Percentiles rank a stretch among this genome's conserved stretches.
Evolutionary conservation across 2,113 vertebrate genomes (phyloP).

Genomic region (Sebastes fasciatus): DNA sequence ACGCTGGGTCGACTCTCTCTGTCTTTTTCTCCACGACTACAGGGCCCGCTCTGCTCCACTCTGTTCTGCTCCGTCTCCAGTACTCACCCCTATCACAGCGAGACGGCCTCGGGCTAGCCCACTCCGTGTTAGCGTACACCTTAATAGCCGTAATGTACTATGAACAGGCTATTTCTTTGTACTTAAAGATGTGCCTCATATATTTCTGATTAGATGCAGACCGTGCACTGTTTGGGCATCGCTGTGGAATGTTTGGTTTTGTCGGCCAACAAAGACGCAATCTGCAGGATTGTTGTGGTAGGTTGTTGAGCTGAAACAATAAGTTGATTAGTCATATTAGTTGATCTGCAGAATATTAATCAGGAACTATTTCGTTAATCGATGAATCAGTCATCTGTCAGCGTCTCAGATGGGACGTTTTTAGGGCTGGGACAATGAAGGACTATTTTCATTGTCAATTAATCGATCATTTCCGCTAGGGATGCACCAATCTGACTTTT

Average conservation of each 20-base stretch:
- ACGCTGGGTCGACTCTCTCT: slow-evolving; percentile 80
- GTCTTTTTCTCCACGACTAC: slow-evolving; percentile 71
- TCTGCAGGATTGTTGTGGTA: background rate
- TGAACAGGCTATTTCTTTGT: slow-evolving; percentile 56
- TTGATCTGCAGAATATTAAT: slow-evolving; percentile 1
- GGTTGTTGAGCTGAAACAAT: slow-evolving; percentile 6
- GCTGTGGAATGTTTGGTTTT: slow-evolving; percentile 40
- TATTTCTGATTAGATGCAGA: slow-evolving; percentile 52
- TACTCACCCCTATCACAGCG: slow-evolving; percentile 57
- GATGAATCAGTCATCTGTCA: background rate
- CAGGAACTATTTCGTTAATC: background rate
- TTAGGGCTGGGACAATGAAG: too few relatives aligned
- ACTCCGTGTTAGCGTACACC: slow-evolving; percentile 53
- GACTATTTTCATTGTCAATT: too few relatives aligned
- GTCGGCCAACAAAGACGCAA: slow-evolving; percentile 38
- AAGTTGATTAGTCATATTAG: background rate
- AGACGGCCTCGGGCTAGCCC: slow-evolving; percentile 62
- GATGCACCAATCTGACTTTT: too few relatives aligned
- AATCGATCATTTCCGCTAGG: too few relatives aligned
- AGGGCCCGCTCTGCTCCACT: slow-evolving; percentile 63
- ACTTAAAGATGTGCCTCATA: slow-evolving; percentile 65
- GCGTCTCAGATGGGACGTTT: background rate
- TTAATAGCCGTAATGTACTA: slow-evolving; percentile 49
- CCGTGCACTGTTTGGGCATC: slow-evolving; percentile 33
- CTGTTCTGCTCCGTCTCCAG: slow-evolving; percentile 68